Evolutionary conservation across 2,113 vertebrate species (phyloP).

Genomic region (Amblyopsis rosae): DNA sequence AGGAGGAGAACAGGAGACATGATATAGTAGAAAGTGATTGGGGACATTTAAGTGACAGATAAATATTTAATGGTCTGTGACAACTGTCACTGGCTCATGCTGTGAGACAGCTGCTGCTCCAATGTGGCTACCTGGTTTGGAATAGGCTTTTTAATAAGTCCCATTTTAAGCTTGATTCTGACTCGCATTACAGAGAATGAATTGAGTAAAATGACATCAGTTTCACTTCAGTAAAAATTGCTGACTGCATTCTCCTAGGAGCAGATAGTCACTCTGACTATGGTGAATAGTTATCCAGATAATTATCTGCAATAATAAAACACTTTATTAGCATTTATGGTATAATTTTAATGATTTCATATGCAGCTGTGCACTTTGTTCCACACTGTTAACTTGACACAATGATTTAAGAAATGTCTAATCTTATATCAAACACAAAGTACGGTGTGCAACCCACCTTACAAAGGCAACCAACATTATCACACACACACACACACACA

Average conservation of each 20-base stretch:
- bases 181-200: slow-evolving; percentile 29
- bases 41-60: slow-evolving; percentile 25
- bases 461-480: not conserved
- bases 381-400: too few species aligned
- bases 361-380: too few species aligned
- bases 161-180: slow-evolving; percentile 39
- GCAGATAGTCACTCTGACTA: too few species aligned
- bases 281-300: too few species aligned
- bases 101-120: slow-evolving; percentile 60
- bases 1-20: not conserved
- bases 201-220: not conserved
- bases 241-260: too few species aligned
- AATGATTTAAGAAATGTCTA: too few species aligned
- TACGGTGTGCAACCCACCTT: not conserved
- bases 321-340: too few species aligned
- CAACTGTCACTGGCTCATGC: slow-evolving; percentile 48
- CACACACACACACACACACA: not conserved
- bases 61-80: slow-evolving; percentile 67
- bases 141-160: slow-evolving; percentile 35
- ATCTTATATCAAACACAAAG: not conserved
- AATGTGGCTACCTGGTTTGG: slow-evolving; percentile 50
- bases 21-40: not conserved
- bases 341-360: too few species aligned
- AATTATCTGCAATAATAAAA: too few species aligned
- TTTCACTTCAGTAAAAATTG: too few species aligned